Conservation (phyloP, 1,140 invertebrate genomes). For the Camponotus floridanus region DNA sequence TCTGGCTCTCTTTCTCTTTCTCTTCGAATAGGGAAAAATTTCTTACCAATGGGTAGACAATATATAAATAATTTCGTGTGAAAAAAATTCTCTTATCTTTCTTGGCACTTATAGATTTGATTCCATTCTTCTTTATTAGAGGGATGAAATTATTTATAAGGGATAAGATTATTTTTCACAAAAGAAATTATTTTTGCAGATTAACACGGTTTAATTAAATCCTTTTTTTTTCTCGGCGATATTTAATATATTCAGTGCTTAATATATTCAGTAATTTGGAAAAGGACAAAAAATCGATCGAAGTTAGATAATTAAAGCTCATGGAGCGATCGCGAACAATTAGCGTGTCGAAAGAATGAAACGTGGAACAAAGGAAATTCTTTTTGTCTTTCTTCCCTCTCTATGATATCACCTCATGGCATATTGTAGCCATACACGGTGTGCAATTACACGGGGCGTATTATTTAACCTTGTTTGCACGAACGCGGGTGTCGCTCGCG, state of each 20-base stretch:
- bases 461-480: conserved; percentile 80
- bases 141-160: too few species aligned
- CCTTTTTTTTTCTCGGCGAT: background rate
- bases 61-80: background rate
- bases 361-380: background rate
- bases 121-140: too few species aligned
- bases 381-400: conserved; percentile 10
- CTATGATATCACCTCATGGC: conserved; percentile 9
- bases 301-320: background rate
- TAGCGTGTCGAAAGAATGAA: background rate
- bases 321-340: background rate
- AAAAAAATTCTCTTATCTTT: background rate
- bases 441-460: conserved; percentile 77
- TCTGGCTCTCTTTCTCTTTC: conserved; percentile 36
- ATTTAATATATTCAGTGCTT: background rate
- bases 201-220: too few species aligned
- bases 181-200: too few species aligned
- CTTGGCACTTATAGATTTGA: background rate
- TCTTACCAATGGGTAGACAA: background rate
- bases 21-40: background rate
- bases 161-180: too few species aligned
- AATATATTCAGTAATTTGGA: background rate
- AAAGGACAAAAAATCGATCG: background rate
- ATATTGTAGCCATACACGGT: conserved; percentile 38
- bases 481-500: conserved; percentile 56